Evolutionary conservation across 2,888 invertebrate species (phyloP), one percentile per base, ranked within the genome.

Genomic region (Sesia apiformis): DNA sequence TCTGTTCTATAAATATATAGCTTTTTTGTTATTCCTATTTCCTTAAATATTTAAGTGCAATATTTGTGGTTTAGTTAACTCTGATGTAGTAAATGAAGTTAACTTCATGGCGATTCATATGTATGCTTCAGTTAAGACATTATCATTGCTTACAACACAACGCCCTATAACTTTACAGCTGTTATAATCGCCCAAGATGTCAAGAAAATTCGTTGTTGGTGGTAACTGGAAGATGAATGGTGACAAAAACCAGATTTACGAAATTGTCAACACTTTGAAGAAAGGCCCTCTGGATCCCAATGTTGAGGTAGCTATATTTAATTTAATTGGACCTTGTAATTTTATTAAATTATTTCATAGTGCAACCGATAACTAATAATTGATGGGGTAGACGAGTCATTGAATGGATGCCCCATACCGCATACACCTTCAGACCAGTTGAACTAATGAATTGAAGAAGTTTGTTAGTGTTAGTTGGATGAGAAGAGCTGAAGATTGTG

Each of bases 171-270:
- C 23, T 8, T 46, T 8, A 7, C 46, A 46, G 46, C 56, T 62
- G 4, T 4, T 8, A 7, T 8, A 46, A 46, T 46, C 46, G 23
- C n/a, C 23, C 46, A 91, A 82, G 70, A 94, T 95, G 94, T 86
- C 88, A 57, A 94, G 99, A 67, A 97, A 96, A 92, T 99, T 99
- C 87, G 97, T 98, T 76, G 98, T 99, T 74, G 99, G 99, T 66
- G 99, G 99, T 55, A 99, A 99, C 91, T 99, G 99, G 99, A 99
- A 99, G 90, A 98, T 99, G 99, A 99, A 99, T 79, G 99, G 99
- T 51, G 93, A 92, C 67, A 97, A 97, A 80, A 91, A 92, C 58
- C 92, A 93, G 65, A 96, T 98, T 60, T 92, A 94, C 61, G 95
- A 93, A 60, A 97, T 99, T 59, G 91, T 96, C 55, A 92, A 92